phyloP scores from a whole-genome alignment of 1,140 invertebrate species.

The Tetranychus cinnabarinus region DNA sequence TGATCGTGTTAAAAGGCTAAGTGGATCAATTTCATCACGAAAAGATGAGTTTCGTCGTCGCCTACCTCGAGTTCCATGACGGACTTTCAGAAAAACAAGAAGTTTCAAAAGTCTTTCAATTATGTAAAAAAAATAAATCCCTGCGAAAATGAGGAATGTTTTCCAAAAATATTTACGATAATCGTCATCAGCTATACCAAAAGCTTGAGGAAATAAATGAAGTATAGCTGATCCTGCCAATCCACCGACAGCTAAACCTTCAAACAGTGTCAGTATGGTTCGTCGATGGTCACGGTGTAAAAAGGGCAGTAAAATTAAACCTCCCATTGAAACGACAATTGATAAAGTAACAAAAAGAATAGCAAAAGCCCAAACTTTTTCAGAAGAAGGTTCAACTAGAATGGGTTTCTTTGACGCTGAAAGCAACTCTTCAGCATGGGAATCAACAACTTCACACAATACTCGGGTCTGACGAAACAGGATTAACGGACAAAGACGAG shows the following conservation, averaged over 20 bases:
- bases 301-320: slow-evolving; percentile 9
- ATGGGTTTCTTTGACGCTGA: neutral
- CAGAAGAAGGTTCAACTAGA: slow-evolving; percentile 9
- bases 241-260: slow-evolving; percentile 11
- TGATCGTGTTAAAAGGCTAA: neutral
- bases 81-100: neutral
- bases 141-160: slow-evolving; percentile 9
- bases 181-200: slow-evolving; percentile 8
- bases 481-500: slow-evolving; percentile 9
- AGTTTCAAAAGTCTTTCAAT: slow-evolving; percentile 8
- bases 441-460: slow-evolving; percentile 2
- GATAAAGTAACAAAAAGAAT: slow-evolving; percentile 10
- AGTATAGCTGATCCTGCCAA: slow-evolving; percentile 8
- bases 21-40: neutral
- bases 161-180: slow-evolving; percentile 9
- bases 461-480: slow-evolving; percentile 4
- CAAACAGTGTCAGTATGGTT: slow-evolving; percentile 10
- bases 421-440: neutral
- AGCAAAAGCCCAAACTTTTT: slow-evolving; percentile 9
- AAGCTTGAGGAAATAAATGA: slow-evolving; percentile 11
- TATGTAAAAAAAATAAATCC: slow-evolving; percentile 9
- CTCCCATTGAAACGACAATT: slow-evolving; percentile 11
- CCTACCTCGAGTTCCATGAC: neutral
- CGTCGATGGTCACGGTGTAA: slow-evolving; percentile 4
- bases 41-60: neutral